These are phyloP conservation scores for Typhlichthys subterraneus DNA, from an alignment of 2,797 vertebrate species.

Conservation along the genomic window DNA sequence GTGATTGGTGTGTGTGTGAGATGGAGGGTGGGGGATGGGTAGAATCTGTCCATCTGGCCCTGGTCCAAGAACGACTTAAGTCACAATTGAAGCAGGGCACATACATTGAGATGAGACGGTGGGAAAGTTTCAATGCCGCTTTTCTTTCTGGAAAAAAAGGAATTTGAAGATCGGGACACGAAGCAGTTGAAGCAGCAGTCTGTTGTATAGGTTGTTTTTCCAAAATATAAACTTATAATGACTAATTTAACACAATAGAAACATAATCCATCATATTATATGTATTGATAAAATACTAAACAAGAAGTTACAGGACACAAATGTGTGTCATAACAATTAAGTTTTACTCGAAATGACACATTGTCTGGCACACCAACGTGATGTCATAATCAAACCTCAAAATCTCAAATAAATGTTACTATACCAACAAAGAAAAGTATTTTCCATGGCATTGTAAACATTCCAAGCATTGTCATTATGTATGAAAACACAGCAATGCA, in stretches of 20 bases:
- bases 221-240: slow-evolving; percentile 18
- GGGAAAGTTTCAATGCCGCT: slow-evolving; percentile 74
- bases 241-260: neutral
- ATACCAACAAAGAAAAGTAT: slow-evolving; percentile 38
- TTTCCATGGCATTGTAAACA: slow-evolving; percentile 47
- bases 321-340: too few species aligned
- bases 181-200: slow-evolving; percentile 59
- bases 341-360: slow-evolving; percentile 42
- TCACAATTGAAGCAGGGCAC: slow-evolving; percentile 69
- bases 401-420: slow-evolving; percentile 56
- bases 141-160: slow-evolving; percentile 62
- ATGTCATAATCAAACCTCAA: slow-evolving; percentile 24
- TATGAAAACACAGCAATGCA: slow-evolving; percentile 42
- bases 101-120: slow-evolving; percentile 71
- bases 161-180: slow-evolving; percentile 48
- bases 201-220: slow-evolving; percentile 54
- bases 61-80: slow-evolving; percentile 74
- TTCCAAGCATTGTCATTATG: slow-evolving; percentile 41
- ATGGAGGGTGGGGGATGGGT: slow-evolving; percentile 31
- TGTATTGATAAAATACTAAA: too few species aligned
- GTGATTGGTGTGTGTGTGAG: slow-evolving; percentile 33
- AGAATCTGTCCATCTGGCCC: slow-evolving; percentile 66
- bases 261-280: too few species aligned
- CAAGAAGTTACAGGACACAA: too few species aligned
- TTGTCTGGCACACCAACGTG: slow-evolving; percentile 15